These are phyloP conservation scores for Lampris incognitus DNA, from an alignment of 2,113 vertebrate species.

Conservation along the genomic window DNA sequence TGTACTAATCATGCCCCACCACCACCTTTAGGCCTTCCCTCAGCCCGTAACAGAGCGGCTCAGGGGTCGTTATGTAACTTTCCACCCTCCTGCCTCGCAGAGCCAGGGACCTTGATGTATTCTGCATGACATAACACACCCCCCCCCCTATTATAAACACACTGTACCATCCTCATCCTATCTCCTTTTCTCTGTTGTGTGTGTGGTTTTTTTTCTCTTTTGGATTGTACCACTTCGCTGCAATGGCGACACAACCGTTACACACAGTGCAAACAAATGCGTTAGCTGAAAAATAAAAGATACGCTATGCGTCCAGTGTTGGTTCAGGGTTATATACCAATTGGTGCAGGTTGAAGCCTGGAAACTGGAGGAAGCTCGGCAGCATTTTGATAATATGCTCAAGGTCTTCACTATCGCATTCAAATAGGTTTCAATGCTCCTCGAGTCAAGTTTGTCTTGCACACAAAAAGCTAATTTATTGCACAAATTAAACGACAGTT, in stretches of 20 bases:
- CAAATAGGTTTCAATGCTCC: not conserved
- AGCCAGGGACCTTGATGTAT: not conserved
- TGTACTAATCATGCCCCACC: not conserved
- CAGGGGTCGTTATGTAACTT: conserved; percentile 19
- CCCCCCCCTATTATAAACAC: not conserved
- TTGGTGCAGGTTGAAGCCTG: too few relatives aligned
- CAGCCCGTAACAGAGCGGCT: not conserved
- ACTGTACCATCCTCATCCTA: not conserved
- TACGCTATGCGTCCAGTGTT: too few relatives aligned
- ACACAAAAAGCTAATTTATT: conserved; percentile 12
- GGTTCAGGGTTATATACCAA: too few relatives aligned
- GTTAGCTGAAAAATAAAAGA: too few relatives aligned
- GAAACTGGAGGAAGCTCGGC: too few relatives aligned
- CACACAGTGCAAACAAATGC: too few relatives aligned
- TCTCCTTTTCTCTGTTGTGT: too few relatives aligned
- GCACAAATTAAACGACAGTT: not conserved
- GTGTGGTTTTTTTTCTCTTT: too few relatives aligned
- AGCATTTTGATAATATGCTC: too few relatives aligned
- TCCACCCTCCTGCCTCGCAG: conserved; percentile 9
- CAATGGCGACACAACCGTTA: too few relatives aligned
- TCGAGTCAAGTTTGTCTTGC: not conserved
- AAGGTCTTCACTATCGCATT: not conserved
- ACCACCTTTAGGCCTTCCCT: not conserved
- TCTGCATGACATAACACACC: conserved; percentile 5
- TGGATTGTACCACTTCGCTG: too few relatives aligned